Conservation (phyloP, 2,888 invertebrate species). For the Oxycera nigricornis region DNA sequence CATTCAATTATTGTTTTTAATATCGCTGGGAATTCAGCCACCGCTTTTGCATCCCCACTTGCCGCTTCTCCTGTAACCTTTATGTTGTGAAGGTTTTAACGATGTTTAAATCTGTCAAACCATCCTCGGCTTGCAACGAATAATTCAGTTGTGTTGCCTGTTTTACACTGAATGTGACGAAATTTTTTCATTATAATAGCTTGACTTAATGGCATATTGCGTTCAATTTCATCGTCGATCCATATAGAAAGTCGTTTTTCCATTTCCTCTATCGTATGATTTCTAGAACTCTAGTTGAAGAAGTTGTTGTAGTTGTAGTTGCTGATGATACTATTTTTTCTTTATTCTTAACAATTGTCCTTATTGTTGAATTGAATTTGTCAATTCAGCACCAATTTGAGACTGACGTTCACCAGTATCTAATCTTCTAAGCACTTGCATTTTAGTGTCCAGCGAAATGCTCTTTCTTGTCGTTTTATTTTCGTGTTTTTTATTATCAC, state of each 20-base stretch:
- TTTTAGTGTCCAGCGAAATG: too few species aligned
- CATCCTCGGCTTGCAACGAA: constrained; percentile 11
- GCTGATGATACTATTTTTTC: too few species aligned
- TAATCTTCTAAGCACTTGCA: too few species aligned
- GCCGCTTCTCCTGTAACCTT: constrained; percentile 49
- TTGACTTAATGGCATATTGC: constrained; percentile 16
- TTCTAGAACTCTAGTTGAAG: too few species aligned
- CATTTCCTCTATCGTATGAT: not conserved
- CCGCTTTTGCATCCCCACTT: constrained; percentile 48
- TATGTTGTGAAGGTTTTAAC: constrained; percentile 46
- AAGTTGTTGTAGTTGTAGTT: too few species aligned
- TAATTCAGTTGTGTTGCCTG: constrained; percentile 12
- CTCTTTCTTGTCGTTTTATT: too few species aligned
- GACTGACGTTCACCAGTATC: too few species aligned
- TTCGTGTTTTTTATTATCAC: too few species aligned
- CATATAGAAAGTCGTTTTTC: constrained; percentile 15
- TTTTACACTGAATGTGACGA: not conserved
- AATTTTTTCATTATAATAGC: not conserved
- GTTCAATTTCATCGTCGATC: constrained; percentile 1
- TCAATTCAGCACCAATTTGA: too few species aligned
- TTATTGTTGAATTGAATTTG: too few species aligned
- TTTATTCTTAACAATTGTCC: too few species aligned
- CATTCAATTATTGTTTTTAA: constrained; percentile 45
- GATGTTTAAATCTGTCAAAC: constrained; percentile 1
- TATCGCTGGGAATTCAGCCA: constrained; percentile 42